Evolutionary conservation across 2,797 vertebrate species (phyloP), one percentile per base, ranked within the genome.

Genomic region (Gadopsis marmoratus): DNA sequence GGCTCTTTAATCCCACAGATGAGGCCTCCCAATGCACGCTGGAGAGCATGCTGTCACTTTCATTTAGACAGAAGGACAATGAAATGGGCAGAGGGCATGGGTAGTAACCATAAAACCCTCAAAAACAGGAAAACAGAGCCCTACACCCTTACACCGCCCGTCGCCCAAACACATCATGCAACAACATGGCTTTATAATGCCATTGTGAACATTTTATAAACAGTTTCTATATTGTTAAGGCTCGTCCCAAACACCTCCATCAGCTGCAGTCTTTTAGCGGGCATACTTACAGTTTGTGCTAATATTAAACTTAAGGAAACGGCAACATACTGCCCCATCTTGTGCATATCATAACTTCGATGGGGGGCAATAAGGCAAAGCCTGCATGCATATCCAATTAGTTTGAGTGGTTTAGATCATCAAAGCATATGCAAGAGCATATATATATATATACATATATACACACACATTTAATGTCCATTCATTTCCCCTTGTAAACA

Each of bases 1-100:
- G 86, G 77, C 79, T 78, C 69, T 87, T 84, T 93, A 93, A 94
- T 94, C 91, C 88, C 78, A 81, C 81, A 88, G 88, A 89, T 83
- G 86, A 86, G 74, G 74, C 71, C 71, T 79, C 59, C 74, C 29
- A 47, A 71, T 60, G 83, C 76, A 84, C 72, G 77, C 71, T 61
- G 81, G 67, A 84, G 78, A 84, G 81, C 78, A 62, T 73, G 81
- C 78, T 67, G 85, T 71, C 74, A 72, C 76, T 90, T 90, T 85
- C 81, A 88, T 87, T 89, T 83, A 59, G 75, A 81, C 69, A 75
- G 21, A 75, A 75, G 77, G 74, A 87, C 78, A 83, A 84, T 78
- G 67, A 69, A 86, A 85, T 86, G 78, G 81, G 77, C 71, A 78
- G 68, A 75, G 70, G 71, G 73, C 71, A 58, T 10, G 35, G 59